Evolutionary conservation across 2,797 vertebrate genomes (phyloP).

Genomic region (Periophthalmus magnuspinnatus): DNA sequence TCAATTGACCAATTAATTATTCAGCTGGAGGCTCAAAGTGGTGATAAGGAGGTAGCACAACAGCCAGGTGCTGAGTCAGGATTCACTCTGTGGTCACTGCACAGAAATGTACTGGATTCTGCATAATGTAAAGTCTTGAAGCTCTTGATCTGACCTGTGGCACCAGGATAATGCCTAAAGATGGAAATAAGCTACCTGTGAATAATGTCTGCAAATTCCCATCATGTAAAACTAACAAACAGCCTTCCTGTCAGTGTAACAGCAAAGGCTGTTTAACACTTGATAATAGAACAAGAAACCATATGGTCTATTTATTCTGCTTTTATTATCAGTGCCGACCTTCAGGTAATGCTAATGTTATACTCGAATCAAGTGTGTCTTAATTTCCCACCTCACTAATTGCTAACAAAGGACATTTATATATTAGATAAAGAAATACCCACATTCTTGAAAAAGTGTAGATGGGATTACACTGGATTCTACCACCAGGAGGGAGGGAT

Average conservation of each 20-base stretch:
- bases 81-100: constrained; percentile 9
- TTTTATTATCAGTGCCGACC: background rate
- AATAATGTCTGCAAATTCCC: background rate
- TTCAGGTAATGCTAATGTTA: background rate
- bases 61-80: constrained; percentile 36
- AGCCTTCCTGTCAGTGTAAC: background rate
- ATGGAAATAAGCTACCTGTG: background rate
- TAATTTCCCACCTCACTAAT: background rate
- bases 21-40: constrained; percentile 37
- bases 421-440: background rate
- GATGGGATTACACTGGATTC: constrained; percentile 29
- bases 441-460: background rate
- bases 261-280: background rate
- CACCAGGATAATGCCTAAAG: background rate
- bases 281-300: background rate
- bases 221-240: background rate
- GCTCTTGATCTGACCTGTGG: background rate
- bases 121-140: too few relatives aligned
- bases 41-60: constrained; percentile 15
- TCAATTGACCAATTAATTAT: constrained; percentile 55
- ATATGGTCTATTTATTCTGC: background rate
- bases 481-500: constrained; percentile 29
- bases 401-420: background rate
- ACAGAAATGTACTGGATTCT: too few relatives aligned
- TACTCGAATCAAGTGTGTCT: background rate